Conservation (phyloP, 2,888 invertebrate genomes). For the Oscheius myriophilus region DNA sequence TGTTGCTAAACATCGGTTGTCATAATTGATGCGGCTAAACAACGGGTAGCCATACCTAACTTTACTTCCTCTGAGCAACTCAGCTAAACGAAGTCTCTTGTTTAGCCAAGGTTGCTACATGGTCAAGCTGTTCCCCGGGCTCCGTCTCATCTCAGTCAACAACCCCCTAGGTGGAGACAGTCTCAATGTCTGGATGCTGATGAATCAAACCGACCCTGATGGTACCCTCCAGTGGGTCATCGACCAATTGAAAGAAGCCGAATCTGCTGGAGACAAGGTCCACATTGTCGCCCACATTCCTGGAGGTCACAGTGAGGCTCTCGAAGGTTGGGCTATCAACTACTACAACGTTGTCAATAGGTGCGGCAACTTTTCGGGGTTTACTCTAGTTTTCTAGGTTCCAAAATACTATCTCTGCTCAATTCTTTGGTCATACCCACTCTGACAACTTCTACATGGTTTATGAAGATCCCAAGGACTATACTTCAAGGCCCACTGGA, state of each 20-base stretch:
- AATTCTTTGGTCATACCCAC: constrained; percentile 91
- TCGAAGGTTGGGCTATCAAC: constrained; percentile 81
- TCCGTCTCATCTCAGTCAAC: constrained; percentile 67
- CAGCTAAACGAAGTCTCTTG: no score
- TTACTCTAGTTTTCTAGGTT: constrained; percentile 75
- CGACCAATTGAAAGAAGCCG: constrained; percentile 32
- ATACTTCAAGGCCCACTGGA: constrained; percentile 25
- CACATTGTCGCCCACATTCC: constrained; percentile 87
- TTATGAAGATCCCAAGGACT: constrained; percentile 71
- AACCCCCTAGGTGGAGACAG: constrained; percentile 71
- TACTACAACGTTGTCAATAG: constrained; percentile 79
- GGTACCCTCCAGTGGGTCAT: constrained; percentile 32
- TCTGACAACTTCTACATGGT: constrained; percentile 91
- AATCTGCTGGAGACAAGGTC: constrained; percentile 73
- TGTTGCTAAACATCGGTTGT: no score
- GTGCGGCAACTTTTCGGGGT: constrained; percentile 69
- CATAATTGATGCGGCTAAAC: no score
- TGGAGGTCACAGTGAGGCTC: constrained; percentile 79
- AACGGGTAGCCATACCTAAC: no score
- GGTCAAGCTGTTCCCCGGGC: constrained; percentile 74
- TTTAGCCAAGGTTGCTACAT: constrained; percentile 84
- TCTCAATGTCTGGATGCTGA: constrained; percentile 55
- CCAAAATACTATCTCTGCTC: constrained; percentile 80
- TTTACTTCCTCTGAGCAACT: no score
- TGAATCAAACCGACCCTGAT: constrained; percentile 34